These are phyloP conservation scores for Meloidogyne chitwoodi DNA, from an alignment of 1,140 invertebrate genomes.

Conservation along the genomic window DNA sequence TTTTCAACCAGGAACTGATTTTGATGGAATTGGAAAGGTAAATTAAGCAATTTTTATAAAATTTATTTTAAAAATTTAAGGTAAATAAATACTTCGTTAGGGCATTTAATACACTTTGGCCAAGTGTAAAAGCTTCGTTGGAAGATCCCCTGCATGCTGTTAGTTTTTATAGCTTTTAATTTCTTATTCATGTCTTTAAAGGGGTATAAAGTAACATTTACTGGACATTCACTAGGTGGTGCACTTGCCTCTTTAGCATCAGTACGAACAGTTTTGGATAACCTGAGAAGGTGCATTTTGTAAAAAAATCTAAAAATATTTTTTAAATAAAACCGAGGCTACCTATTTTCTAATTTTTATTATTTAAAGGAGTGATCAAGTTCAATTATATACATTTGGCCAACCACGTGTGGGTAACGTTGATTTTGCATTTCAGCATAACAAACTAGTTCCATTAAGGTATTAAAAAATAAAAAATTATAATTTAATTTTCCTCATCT, in stretches of 20 bases:
- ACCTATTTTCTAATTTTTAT: neutral
- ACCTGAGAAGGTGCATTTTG: conserved; percentile 5
- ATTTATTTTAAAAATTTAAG: conserved; percentile 25
- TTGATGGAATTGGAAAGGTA: conserved; percentile 45
- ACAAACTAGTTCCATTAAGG: conserved; percentile 41
- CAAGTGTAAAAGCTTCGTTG: conserved; percentile 17
- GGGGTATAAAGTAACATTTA: conserved; percentile 39
- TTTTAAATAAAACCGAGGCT: too few species aligned
- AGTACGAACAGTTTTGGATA: conserved; percentile 28
- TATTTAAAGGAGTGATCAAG: conserved; percentile 22
- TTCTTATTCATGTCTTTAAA: neutral
- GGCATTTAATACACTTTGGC: conserved; percentile 39
- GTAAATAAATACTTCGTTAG: conserved; percentile 40
- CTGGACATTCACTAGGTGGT: conserved; percentile 45
- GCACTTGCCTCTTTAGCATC: conserved; percentile 41
- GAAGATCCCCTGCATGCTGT: conserved; percentile 28
- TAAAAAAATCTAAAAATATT: too few species aligned
- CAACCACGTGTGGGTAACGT: conserved; percentile 41
- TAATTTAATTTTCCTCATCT: neutral
- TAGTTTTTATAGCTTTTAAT: neutral
- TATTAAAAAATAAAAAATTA: neutral
- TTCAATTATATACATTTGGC: conserved; percentile 40
- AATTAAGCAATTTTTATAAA: neutral
- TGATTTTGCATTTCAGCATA: conserved; percentile 33
- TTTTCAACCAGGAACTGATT: conserved; percentile 37